Evolutionary conservation across 1,140 invertebrate genomes (phyloP).

Genomic region (Bombus pyrosoma): DNA sequence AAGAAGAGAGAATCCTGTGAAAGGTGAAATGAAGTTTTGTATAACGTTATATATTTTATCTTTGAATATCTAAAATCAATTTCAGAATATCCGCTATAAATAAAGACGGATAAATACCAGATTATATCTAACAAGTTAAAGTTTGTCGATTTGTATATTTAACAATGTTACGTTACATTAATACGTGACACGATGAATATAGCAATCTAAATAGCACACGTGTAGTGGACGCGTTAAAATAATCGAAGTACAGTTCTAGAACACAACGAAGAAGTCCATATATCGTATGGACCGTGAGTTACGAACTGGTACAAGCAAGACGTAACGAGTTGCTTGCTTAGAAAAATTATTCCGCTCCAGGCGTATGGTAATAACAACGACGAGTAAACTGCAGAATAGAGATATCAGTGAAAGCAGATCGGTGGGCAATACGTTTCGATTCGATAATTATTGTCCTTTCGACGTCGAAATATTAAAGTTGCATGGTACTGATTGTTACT

Average conservation of each 20-base stretch:
- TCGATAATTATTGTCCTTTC: slow-evolving; percentile 23
- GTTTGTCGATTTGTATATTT: neutral
- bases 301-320: slow-evolving; percentile 53
- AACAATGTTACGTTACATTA: neutral
- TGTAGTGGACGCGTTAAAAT: slow-evolving; percentile 35
- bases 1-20: too few species aligned
- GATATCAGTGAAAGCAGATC: slow-evolving; percentile 60
- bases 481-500: too few species aligned
- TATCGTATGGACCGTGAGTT: slow-evolving; percentile 36
- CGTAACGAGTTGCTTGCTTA: slow-evolving; percentile 42
- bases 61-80: neutral
- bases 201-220: neutral
- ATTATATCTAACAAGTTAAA: neutral
- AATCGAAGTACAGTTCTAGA: slow-evolving; percentile 40
- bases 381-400: slow-evolving; percentile 29
- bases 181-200: neutral
- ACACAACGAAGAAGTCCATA: slow-evolving; percentile 10
- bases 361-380: slow-evolving; percentile 52
- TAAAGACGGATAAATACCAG: too few species aligned
- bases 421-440: slow-evolving; percentile 28
- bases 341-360: slow-evolving; percentile 41
- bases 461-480: neutral
- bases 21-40: too few species aligned
- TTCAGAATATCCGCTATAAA: neutral
- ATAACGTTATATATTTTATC: too few species aligned